Percentiles rank a stretch among this genome's conserved stretches.
Evolutionary conservation across 2,113 vertebrate genomes (phyloP).

Genomic region (Zingel zingel): DNA sequence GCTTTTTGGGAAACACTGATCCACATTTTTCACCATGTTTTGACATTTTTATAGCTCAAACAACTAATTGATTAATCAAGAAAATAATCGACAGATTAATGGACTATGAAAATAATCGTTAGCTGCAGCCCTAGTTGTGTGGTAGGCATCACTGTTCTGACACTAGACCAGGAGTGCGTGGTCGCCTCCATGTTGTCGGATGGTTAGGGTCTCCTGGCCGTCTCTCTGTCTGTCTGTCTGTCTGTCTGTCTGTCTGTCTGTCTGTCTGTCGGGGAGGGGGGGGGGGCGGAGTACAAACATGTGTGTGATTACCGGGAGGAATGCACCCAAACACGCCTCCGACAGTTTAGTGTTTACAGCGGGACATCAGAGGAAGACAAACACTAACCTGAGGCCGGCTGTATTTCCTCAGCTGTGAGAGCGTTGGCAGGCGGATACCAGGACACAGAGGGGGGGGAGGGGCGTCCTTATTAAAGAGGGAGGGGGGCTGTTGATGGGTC

Average conservation of each 20-base stretch:
- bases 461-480: neutral
- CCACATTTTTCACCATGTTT: no score
- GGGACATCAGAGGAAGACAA: conserved; percentile 47
- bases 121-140: no score
- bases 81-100: no score
- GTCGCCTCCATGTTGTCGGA: neutral
- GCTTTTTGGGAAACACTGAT: no score
- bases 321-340: conserved; percentile 44
- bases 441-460: neutral
- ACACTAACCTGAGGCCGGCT: conserved; percentile 48
- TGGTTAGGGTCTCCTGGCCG: neutral
- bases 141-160: no score
- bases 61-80: no score
- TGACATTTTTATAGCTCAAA: no score
- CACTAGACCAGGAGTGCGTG: no score
- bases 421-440: conserved; percentile 39
- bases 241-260: conserved; percentile 10
- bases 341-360: conserved; percentile 8
- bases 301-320: conserved; percentile 42
- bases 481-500: conserved; percentile 18
- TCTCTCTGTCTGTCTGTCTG: neutral
- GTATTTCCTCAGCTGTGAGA: conserved; percentile 67
- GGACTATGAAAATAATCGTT: no score
- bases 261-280: neutral
- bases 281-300: neutral